Evolutionary conservation across 2,797 vertebrate species (phyloP), one percentile per base, ranked within the genome.

Genomic region (Epinephelus coioides): DNA sequence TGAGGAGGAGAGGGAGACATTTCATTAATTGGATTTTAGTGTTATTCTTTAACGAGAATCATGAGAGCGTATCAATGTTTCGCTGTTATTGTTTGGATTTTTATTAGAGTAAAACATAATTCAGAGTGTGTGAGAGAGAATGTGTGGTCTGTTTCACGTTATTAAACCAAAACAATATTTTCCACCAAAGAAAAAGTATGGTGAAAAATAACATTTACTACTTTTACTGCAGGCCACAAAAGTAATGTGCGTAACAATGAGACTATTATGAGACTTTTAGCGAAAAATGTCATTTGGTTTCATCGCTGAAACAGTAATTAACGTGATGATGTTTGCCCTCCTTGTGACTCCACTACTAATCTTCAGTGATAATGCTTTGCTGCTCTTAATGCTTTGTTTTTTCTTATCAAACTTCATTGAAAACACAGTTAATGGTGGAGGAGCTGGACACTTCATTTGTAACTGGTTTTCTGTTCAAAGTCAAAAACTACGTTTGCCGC

Each of bases 11-110:
- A 86, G 78, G 76, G 85, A 86, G 72, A 85, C 59, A 61, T 89
- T 91, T 87, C 53, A 85, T 85, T 90, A 90, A 93, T 77, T 88
- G 43, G 76, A 91, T 82, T 91, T 90, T 83, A 70, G 40, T 83
- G 77, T 89, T 90, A 76, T 79, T 86, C 61, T 86, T 87, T 77
- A 70, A 77, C 67, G 59, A 86, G 77, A 88, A 71, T 76, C 68
- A 60, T 40, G 65, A 79, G 73, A 85, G 82, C 71, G 50, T 77
- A 73, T 78, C 34, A 57, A 56, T 54, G 59, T 73, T 60, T 72
- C 53, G 73, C 46, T 79, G 56, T 76, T 74, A 59, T 78, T 72
- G 27, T 88, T 75, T 65, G 56, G 49, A 55, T 13, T 53, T 68
- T 38, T 75, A 63, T 69, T 70, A 69, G 11, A 19, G 60, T 46